Conservation (phyloP, 2,797 vertebrate species). For the Parambassis ranga region DNA sequence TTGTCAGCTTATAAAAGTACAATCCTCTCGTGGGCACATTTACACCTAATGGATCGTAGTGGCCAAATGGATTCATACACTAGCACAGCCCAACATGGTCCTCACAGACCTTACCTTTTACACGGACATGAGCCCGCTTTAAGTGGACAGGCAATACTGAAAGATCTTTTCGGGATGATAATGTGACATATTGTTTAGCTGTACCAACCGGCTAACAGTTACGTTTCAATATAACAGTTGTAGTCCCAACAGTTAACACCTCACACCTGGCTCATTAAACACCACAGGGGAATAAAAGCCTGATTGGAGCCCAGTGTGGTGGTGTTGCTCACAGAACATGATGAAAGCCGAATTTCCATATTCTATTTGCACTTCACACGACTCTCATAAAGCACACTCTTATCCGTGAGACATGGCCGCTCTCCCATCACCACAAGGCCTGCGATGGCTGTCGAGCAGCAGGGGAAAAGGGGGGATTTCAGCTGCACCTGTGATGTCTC, state of each 20-base stretch:
- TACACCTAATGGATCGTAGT: too few relatives aligned
- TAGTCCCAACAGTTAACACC: neutral
- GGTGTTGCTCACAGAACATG: neutral
- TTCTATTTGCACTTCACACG: constrained; percentile 55
- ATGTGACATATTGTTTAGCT: too few relatives aligned
- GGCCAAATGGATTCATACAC: too few relatives aligned
- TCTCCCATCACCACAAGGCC: neutral
- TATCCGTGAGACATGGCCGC: constrained; percentile 1
- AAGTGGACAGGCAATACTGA: too few relatives aligned
- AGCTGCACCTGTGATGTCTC: constrained; percentile 34
- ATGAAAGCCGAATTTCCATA: constrained; percentile 46
- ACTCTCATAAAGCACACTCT: constrained; percentile 6
- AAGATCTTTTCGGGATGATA: too few relatives aligned
- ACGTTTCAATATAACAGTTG: neutral
- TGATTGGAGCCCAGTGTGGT: neutral
- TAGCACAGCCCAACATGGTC: too few relatives aligned
- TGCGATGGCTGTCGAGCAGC: constrained; percentile 2
- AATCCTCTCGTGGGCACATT: too few relatives aligned
- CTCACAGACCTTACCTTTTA: too few relatives aligned
- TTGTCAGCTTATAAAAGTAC: too few relatives aligned
- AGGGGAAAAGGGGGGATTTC: neutral
- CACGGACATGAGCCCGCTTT: too few relatives aligned
- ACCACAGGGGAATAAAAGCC: neutral
- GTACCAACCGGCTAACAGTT: too few relatives aligned
- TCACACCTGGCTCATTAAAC: constrained; percentile 34